These are phyloP conservation scores for Dasypus novemcinctus DNA, from an alignment of 2,113 vertebrate species.

Conservation along the genomic window DNA sequence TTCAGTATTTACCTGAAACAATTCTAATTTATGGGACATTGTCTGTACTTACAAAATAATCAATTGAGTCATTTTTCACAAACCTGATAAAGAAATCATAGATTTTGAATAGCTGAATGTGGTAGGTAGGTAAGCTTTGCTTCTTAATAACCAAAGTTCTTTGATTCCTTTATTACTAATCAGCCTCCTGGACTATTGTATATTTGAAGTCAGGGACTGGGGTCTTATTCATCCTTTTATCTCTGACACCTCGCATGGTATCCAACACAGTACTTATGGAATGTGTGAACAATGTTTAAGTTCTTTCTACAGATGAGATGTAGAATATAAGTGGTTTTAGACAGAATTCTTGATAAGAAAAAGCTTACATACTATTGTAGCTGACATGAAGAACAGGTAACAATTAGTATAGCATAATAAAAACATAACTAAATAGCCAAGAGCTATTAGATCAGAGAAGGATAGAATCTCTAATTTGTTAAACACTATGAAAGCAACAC, in stretches of 20 bases:
- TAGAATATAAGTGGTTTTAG: neutral
- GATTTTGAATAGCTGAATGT: conserved; percentile 12
- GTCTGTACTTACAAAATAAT: conserved; percentile 1
- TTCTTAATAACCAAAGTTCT: neutral
- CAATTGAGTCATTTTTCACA: neutral
- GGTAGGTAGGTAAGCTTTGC: neutral
- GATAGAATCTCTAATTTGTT: neutral
- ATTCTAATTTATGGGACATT: neutral
- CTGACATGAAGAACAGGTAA: neutral
- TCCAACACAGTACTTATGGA: neutral
- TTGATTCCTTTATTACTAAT: neutral
- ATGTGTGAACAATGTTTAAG: neutral
- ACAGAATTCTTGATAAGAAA: neutral
- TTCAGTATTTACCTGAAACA: conserved; percentile 20
- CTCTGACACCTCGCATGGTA: neutral
- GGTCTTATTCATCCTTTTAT: neutral
- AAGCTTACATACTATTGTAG: neutral
- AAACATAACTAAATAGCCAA: neutral
- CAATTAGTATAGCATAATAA: neutral
- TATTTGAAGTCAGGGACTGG: neutral
- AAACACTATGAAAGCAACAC: neutral
- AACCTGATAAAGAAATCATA: neutral
- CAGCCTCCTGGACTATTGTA: neutral
- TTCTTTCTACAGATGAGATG: neutral
- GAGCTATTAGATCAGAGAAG: neutral